Evolutionary conservation across 2,113 vertebrate genomes (phyloP).

Genomic region (Eurypyga helias): DNA sequence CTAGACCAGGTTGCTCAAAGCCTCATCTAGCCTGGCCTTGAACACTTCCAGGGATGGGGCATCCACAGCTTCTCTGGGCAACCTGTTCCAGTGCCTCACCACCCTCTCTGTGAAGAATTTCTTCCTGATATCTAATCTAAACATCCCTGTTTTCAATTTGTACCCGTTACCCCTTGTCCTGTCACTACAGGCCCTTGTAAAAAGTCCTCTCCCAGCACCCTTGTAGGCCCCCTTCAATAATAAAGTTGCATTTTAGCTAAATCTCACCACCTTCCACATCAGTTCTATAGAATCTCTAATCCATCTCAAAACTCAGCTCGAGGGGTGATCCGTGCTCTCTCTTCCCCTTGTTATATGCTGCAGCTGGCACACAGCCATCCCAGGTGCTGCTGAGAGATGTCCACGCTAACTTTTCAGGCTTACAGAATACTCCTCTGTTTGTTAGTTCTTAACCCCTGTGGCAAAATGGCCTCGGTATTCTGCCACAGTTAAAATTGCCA

Average conservation of each 20-base stretch:
- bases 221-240: too few species aligned
- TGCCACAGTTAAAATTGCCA: neutral
- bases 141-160: too few species aligned
- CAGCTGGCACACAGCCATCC: neutral
- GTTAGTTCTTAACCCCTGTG: neutral
- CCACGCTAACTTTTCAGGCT: neutral
- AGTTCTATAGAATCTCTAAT: neutral
- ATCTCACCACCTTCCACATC: neutral
- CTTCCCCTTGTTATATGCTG: neutral
- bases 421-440: neutral
- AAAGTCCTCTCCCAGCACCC: too few species aligned
- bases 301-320: neutral
- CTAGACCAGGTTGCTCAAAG: too few species aligned
- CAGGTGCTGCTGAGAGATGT: neutral
- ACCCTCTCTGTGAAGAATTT: too few species aligned
- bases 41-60: too few species aligned
- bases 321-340: neutral
- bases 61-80: too few species aligned
- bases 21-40: too few species aligned
- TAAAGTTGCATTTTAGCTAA: neutral
- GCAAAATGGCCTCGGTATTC: neutral
- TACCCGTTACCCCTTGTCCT: too few species aligned
- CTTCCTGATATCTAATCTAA: too few species aligned
- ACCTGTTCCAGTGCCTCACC: too few species aligned
- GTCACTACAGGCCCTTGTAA: too few species aligned